Evolutionary conservation across 2,888 invertebrate genomes (phyloP).

Genomic region (Epirrhoe alternata): DNA sequence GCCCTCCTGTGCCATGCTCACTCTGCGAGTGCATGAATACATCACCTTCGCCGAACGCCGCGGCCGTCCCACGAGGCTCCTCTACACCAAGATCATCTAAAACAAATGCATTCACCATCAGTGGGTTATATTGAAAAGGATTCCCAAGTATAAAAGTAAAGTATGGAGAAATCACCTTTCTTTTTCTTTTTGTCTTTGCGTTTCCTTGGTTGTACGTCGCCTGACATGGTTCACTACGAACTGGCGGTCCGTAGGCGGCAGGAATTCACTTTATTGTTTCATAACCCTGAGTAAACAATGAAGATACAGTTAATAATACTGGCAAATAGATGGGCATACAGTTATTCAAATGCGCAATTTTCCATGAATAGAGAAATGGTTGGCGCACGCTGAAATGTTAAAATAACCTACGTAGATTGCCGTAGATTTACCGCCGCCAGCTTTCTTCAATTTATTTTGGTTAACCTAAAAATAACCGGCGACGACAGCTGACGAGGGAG

Average conservation of each 20-base stretch:
- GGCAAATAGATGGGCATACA: slow-evolving; percentile 52
- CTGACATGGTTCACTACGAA: slow-evolving; percentile 88
- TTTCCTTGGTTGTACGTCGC: slow-evolving; percentile 94
- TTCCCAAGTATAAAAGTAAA: slow-evolving; percentile 16
- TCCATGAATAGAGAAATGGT: slow-evolving; percentile 65
- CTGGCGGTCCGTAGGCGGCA: slow-evolving; percentile 77
- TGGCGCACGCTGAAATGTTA: slow-evolving; percentile 75
- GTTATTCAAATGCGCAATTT: slow-evolving; percentile 77
- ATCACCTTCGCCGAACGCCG: slow-evolving; percentile 86
- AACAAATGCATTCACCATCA: slow-evolving; percentile 44
- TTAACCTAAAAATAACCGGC: slow-evolving; percentile 84
- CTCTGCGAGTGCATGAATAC: slow-evolving; percentile 91
- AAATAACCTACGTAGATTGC: slow-evolving; percentile 79
- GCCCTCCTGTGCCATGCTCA: slow-evolving; percentile 91
- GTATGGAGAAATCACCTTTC: slow-evolving; percentile 86
- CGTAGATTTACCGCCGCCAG: slow-evolving; percentile 65
- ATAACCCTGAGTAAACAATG: slow-evolving; percentile 82
- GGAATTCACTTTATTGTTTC: slow-evolving; percentile 76
- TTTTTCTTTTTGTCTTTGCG: slow-evolving; percentile 93
- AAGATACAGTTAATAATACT: slow-evolving; percentile 53
- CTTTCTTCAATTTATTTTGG: slow-evolving; percentile 83
- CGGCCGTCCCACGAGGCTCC: slow-evolving; percentile 78
- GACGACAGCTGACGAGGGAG: slow-evolving; percentile 77
- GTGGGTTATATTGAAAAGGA: neutral
- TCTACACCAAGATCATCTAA: slow-evolving; percentile 79